Evolutionary conservation across 2,888 invertebrate species (phyloP), one percentile per base, ranked within the genome.

Genomic region (Leptopilina myrica): DNA sequence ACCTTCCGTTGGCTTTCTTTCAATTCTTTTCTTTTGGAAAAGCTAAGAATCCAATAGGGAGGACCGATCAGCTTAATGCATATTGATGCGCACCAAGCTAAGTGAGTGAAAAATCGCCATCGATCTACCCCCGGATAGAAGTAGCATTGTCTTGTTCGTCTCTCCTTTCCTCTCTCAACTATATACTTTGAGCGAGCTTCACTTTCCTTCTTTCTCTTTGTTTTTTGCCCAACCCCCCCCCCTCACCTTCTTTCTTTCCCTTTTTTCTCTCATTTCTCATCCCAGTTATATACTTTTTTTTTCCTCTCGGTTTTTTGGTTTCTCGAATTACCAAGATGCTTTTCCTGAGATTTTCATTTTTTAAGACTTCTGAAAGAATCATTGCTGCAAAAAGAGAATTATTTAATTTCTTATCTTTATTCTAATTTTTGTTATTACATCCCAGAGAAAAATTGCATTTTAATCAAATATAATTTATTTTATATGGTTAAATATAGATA

Each of bases 91-190:
- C 89, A 85, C 89, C 86, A 83, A 87, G 86, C 89, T 91, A 91
- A 91, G 91, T 91, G 91, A 91, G 91, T 91, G 91, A 91, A 91
- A 91, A 91, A 91, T 91, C 91, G 90, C 91, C 90, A 91, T 91
- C 91, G 91, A 91, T 91, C 90, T 89, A 85, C 87, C 86, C 83
- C 85, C 62, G 76, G 80, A 84, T 85, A 79, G 77, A 79, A 81
- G 80, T 83, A 80, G 82, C 78, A 85, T 85, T 84, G 82, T 80
- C 78, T 83, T 80, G 77, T 81, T 84, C 80, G 79, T 69, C 82
- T 80, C 73, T 66, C 79, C 77, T 77, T 78, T 75, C 76, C 78
- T 76, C 75, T 73, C 79, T 81, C 64, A 66, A 76, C 76, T 73
- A 78, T 46, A 33, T 33, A 33, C 33, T 33, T 78, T 69, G 69